phyloP scores from a whole-genome alignment of 2,797 vertebrate genomes.

The Sternarchorhynchus goeldii region DNA sequence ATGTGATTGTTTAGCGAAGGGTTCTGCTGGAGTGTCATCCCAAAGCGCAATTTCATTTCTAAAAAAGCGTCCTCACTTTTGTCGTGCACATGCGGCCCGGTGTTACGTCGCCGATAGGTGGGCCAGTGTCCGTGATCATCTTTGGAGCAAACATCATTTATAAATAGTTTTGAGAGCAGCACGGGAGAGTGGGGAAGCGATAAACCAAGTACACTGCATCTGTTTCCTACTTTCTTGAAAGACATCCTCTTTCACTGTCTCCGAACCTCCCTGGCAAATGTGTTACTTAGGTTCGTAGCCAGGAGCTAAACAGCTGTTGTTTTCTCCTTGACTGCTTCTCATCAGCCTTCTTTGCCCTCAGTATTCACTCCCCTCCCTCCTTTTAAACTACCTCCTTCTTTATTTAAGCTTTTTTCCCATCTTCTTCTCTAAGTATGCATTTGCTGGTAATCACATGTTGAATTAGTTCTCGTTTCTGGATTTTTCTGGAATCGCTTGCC shows the following conservation, averaged over 20 bases:
- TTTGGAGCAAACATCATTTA: slow-evolving; percentile 12
- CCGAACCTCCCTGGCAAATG: slow-evolving; percentile 72
- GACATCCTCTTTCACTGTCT: slow-evolving; percentile 65
- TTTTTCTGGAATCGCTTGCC: not conserved
- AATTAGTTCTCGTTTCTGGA: not conserved
- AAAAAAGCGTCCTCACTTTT: not conserved
- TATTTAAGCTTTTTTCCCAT: slow-evolving; percentile 46
- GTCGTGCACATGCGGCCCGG: not conserved
- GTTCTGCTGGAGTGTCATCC: no score
- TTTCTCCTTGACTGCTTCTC: slow-evolving; percentile 75
- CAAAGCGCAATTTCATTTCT: not conserved
- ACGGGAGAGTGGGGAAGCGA: slow-evolving; percentile 27
- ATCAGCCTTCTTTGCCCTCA: slow-evolving; percentile 69
- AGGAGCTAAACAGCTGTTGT: slow-evolving; percentile 82
- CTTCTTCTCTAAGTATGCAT: slow-evolving; percentile 22
- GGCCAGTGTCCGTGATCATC: not conserved
- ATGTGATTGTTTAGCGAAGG: not conserved
- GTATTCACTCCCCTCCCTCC: slow-evolving; percentile 61
- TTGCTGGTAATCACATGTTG: slow-evolving; percentile 22
- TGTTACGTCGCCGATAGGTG: not conserved
- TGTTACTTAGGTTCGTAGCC: slow-evolving; percentile 79
- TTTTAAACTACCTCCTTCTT: slow-evolving; percentile 60
- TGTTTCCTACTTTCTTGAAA: slow-evolving; percentile 65
- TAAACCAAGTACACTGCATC: slow-evolving; percentile 46
- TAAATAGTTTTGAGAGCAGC: slow-evolving; percentile 22